Conservation (phyloP, 2,797 vertebrate species). For the Danio tinwini region DNA sequence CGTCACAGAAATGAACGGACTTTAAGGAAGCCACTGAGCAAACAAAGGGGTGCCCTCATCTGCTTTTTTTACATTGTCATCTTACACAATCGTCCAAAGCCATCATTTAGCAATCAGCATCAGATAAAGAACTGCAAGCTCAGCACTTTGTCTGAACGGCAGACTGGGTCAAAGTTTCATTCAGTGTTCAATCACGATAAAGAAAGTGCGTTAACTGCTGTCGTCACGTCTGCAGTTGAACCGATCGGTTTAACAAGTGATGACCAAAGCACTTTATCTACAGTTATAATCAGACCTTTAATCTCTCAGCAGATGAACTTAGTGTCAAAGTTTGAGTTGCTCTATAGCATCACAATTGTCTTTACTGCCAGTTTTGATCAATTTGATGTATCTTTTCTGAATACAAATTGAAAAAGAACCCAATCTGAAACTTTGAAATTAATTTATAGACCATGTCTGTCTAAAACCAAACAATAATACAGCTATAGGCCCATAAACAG, state of each 20-base stretch:
- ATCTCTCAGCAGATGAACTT: constrained; percentile 12
- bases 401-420: not conserved
- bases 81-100: not conserved
- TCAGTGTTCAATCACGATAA: constrained; percentile 6
- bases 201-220: constrained; percentile 8
- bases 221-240: constrained; percentile 6
- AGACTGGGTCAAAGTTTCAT: constrained; percentile 53
- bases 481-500: not conserved
- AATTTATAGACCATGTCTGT: not conserved
- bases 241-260: not conserved
- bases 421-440: not conserved
- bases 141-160: constrained; percentile 21
- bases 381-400: not conserved
- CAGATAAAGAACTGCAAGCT: constrained; percentile 24
- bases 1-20: constrained; percentile 11
- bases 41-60: constrained; percentile 13
- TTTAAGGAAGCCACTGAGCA: constrained; percentile 24
- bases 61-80: constrained; percentile 9
- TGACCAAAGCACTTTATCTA: constrained; percentile 28
- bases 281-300: constrained; percentile 28
- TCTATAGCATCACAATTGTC: not conserved
- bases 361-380: not conserved
- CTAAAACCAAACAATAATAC: not conserved
- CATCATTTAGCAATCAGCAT: constrained; percentile 33
- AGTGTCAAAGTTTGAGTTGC: constrained; percentile 23